phyloP scores from a whole-genome alignment of 1,140 invertebrate genomes.

The Diabrotica undecimpunctata region DNA sequence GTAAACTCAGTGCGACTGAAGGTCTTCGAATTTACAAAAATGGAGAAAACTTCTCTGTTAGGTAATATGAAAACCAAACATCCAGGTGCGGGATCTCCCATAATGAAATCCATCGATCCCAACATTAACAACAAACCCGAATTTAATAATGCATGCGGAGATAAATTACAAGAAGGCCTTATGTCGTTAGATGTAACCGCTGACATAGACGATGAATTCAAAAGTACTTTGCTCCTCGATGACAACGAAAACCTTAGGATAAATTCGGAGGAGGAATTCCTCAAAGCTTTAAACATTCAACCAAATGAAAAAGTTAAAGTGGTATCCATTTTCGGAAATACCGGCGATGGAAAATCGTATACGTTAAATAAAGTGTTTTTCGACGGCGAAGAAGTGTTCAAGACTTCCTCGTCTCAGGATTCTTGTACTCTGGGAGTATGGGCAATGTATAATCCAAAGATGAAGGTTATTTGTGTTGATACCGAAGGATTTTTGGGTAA shows the following conservation, averaged over 20 bases:
- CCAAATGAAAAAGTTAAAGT: conserved; percentile 62
- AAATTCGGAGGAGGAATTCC: conserved; percentile 30
- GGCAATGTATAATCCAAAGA: conserved; percentile 67
- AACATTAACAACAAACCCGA: conserved; percentile 18
- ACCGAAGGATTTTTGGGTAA: conserved; percentile 66
- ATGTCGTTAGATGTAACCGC: conserved; percentile 17
- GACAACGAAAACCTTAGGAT: conserved; percentile 33
- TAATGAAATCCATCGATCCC: conserved; percentile 31
- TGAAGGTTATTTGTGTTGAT: conserved; percentile 71
- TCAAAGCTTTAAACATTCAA: conserved; percentile 30
- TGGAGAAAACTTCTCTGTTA: conserved; percentile 21
- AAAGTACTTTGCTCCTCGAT: conserved; percentile 33
- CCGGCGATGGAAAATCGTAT: conserved; percentile 81
- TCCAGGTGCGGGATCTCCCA: conserved; percentile 11
- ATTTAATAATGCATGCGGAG: conserved; percentile 3
- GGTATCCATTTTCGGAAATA: conserved; percentile 84
- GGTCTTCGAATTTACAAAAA: conserved; percentile 19
- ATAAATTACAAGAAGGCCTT: conserved; percentile 6
- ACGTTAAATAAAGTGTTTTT: conserved; percentile 82
- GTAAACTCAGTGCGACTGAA: background rate
- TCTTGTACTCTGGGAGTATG: conserved; percentile 80
- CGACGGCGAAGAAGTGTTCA: conserved; percentile 69
- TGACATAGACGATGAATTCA: conserved; percentile 22
- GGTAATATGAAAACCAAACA: conserved; percentile 23
- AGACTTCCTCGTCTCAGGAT: conserved; percentile 66